Base-by-base conservation (phyloP, 2,888 invertebrate species). In the Rhogogaster chlorosoma region DNA sequence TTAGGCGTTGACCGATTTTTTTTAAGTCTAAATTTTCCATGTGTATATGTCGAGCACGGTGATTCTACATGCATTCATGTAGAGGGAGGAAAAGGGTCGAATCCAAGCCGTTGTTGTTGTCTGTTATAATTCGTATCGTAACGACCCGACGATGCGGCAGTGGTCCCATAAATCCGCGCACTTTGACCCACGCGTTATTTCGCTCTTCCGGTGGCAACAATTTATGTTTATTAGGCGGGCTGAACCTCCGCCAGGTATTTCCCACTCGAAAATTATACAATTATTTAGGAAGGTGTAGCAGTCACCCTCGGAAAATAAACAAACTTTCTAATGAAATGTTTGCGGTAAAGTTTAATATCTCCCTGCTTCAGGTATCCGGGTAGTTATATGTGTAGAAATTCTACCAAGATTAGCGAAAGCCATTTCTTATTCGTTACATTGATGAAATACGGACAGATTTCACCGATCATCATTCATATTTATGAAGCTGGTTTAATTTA, bases 141-240 rank as follows among this genome's bases (percentile, higher is more conserved):
- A 61, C 80, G 29, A 80, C 38, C 80, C 32, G 57, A 61, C 57
- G 36, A 61, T 36, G 80, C 57, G 80, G 80, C 38, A 38, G 57
- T 22, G 80, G 61, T 80, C 1, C 61, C 61, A 61, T 80, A 80
- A 80, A 61, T 80, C 61, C 38, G 26, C 9, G 38, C 32, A 80
- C 61, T 57, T 80, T 80, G 78, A 61, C 57, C 78, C 78, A 12
- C 49, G 38, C 78, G 38, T 57, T 61, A 61, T 80, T 80, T 38
- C 49, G 61, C 78, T 80, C 61, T 61, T 80, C 78, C 38, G 53
- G 53, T 53, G 42, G 26, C 12, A 53, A 57, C 70, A 36, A 78
- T 78, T 78, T 78, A 78, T 53, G 78, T 78, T 78, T 32, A 53
- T 78, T 53, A 78, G 29, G 10, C 78, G 53, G 32, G 15, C 5